phyloP scores from a whole-genome alignment of 2,797 vertebrate genomes.

The Florisuga fusca region DNA sequence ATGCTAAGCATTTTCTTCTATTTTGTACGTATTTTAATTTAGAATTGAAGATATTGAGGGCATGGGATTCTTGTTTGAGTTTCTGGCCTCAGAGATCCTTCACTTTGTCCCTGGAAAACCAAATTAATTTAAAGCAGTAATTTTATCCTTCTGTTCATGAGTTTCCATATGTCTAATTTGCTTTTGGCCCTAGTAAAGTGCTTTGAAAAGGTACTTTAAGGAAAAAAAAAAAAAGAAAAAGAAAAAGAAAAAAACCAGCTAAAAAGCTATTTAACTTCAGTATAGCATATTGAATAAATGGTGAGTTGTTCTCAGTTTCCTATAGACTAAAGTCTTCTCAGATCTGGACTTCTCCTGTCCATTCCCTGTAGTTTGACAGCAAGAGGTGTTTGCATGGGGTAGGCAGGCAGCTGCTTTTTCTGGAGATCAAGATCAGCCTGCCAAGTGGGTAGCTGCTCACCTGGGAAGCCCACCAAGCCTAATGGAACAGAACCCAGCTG shows the following conservation, averaged over 20 bases:
- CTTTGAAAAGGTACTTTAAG: background rate
- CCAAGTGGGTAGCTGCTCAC: background rate
- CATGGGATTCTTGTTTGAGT: background rate
- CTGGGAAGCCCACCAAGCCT: background rate
- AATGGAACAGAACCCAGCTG: fast-evolving
- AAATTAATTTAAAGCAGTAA: background rate
- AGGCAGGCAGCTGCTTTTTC: background rate
- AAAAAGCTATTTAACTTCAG: background rate
- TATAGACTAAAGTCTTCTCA: background rate
- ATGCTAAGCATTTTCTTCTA: background rate
- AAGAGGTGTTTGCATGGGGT: background rate
- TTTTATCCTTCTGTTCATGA: background rate
- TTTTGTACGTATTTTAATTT: background rate
- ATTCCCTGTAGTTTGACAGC: background rate
- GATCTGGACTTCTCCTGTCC: background rate
- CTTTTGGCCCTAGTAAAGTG: background rate
- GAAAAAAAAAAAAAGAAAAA: background rate
- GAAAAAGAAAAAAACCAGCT: background rate
- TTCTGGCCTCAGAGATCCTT: background rate
- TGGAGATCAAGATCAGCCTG: background rate
- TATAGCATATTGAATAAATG: background rate
- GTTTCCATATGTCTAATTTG: background rate
- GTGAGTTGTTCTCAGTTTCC: background rate
- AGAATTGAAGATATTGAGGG: background rate
- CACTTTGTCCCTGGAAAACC: background rate